These are phyloP conservation scores for Campoletis raptor DNA, from an alignment of 2,888 invertebrate genomes.

Conservation along the genomic window DNA sequence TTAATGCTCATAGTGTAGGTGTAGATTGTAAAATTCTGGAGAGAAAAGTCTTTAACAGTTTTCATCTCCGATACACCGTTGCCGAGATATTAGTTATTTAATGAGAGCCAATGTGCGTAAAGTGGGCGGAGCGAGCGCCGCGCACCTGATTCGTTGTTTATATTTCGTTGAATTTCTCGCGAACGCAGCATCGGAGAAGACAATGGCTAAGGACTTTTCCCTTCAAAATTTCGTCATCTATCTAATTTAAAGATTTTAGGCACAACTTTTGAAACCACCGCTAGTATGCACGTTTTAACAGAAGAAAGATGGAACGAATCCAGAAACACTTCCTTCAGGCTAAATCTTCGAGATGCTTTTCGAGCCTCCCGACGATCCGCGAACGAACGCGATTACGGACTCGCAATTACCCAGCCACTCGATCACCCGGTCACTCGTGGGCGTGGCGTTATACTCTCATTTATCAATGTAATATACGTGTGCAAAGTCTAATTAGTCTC, in stretches of 20 bases:
- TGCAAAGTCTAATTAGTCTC: conserved; percentile 63
- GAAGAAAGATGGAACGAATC: conserved; percentile 1
- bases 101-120: not conserved
- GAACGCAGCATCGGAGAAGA: not conserved
- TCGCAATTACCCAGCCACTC: conserved; percentile 63
- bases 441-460: conserved; percentile 66
- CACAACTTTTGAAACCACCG: not conserved
- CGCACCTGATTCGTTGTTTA: not conserved
- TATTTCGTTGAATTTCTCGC: not conserved
- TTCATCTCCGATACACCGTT: not conserved
- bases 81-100: not conserved
- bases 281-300: not conserved
- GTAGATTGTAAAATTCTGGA: not conserved
- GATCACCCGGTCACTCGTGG: conserved; percentile 65
- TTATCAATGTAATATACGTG: conserved; percentile 65
- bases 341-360: conserved; percentile 30
- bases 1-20: not conserved
- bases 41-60: not conserved
- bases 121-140: not conserved
- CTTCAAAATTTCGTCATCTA: not conserved
- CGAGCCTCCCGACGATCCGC: conserved; percentile 34
- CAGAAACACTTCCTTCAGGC: conserved; percentile 41
- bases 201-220: not conserved
- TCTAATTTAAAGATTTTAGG: not conserved
- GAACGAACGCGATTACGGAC: conserved; percentile 53